Base-by-base conservation (phyloP, 2,113 vertebrate genomes). In the Equus przewalskii region DNA sequence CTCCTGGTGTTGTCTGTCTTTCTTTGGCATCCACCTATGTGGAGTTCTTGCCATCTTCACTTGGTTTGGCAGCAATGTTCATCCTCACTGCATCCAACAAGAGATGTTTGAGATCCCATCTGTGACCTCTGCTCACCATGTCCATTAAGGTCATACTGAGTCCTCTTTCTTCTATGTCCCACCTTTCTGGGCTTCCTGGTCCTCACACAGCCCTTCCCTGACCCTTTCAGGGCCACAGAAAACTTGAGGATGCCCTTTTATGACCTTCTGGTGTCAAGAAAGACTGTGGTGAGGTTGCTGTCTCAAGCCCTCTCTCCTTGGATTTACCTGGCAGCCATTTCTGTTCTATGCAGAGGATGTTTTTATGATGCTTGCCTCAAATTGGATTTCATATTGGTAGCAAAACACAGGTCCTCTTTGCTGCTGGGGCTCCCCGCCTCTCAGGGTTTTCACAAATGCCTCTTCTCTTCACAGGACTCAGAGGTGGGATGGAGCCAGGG, bases 341-440 rank as follows among this genome's bases (percentile, higher is more conserved):
- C 65, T 56, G 0, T 16, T 79, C 36, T 16, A 0, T 1, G 7
- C 33, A 15, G 60, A 82, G 30, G 3, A 6, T 1, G 19, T 51
- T 18, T 24, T 13, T 58, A 15, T 4, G 24, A 62, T 11, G 6
- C 30, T 64, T 62, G 26, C 44, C 44, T 60, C 22, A 6, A 9
- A 28, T 11, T 54, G 26, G 10, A 41, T 70, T 94, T 83, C 75
- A 7, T 15, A 12, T 12, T n/a, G 69, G 22, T 58, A 69, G 75
- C 2, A 33, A 58, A 89, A 22, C 21, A 4, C 33, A 44, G 28
- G 9, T n/a, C 22, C 3, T 60, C 46, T 67, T 51, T 62, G 54
- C 28, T 6, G 6, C 51, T 1, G 3, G 70, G 12, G 21, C 13
- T 78, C 0, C 51, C 6, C 6, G 0, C 21, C 79, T 51, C 0